These are phyloP conservation scores for Gari tellinella DNA, from an alignment of 2,888 invertebrate genomes.

Conservation along the genomic window DNA sequence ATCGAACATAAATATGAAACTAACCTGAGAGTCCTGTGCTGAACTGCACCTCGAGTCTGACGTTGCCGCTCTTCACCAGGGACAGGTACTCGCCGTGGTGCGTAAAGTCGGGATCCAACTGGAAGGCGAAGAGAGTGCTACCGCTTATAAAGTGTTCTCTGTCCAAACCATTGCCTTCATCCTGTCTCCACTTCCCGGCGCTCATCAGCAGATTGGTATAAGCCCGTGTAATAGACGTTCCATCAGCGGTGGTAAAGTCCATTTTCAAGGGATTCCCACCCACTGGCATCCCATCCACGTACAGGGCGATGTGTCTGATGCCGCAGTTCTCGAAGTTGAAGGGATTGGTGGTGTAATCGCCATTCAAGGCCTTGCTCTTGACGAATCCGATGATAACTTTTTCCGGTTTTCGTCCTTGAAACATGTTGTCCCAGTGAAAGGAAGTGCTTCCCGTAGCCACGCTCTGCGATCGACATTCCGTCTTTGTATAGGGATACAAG, in stretches of 20 bases:
- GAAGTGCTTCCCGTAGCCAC: slow-evolving; percentile 12
- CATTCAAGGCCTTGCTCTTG: slow-evolving; percentile 14
- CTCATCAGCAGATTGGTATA: slow-evolving; percentile 29
- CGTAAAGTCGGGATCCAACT: too few species aligned
- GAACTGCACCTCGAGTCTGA: too few species aligned
- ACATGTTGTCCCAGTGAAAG: slow-evolving; percentile 46
- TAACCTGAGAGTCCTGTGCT: too few species aligned
- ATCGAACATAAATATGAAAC: too few species aligned
- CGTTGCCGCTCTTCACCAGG: too few species aligned
- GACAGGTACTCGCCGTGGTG: too few species aligned
- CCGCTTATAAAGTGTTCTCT: too few species aligned
- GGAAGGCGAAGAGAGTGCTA: too few species aligned
- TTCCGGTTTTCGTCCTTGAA: slow-evolving; percentile 28
- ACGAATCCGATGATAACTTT: slow-evolving; percentile 25
- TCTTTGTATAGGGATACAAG: slow-evolving; percentile 21
- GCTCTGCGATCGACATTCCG: slow-evolving; percentile 25
- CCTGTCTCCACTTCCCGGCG: slow-evolving; percentile 29
- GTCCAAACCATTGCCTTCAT: background rate
- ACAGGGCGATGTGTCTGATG: slow-evolving; percentile 18
- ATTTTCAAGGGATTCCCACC: slow-evolving; percentile 33
- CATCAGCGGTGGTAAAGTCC: slow-evolving; percentile 14
- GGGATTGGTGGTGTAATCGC: slow-evolving; percentile 31
- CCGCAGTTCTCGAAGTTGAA: slow-evolving; percentile 30
- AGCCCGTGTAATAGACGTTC: slow-evolving; percentile 16
- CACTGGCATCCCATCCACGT: slow-evolving; percentile 28